Base-by-base conservation (phyloP, 2,113 vertebrate genomes). In the Eptatretus burgeri region DNA sequence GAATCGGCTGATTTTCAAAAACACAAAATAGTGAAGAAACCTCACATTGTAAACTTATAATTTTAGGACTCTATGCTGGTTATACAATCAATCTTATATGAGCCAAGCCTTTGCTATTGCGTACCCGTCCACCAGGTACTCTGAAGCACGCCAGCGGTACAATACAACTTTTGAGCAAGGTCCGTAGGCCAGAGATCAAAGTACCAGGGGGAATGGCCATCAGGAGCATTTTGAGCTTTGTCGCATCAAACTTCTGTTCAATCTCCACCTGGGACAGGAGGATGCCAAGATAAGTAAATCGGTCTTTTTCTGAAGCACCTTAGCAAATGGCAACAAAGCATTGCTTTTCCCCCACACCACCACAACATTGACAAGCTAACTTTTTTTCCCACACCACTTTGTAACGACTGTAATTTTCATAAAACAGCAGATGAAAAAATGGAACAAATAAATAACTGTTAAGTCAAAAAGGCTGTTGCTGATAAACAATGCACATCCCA, bases 81-180 rank as follows among this genome's bases (percentile, higher is more conserved):
- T 41, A 41, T 41, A 41, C 7, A 7, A 7, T 41, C 3, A 41
- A 41, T 41, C 27, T 41, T 41, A 41, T 41, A 41, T 41, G 3
- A 41, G 27, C 27, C 27, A 41, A 41, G 27, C 27, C 27, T 5
- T 41, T 41, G 27, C 27, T 7, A 41, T 41, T 41, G 27, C 64
- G 71, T 69, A 93, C 91, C 81, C 85, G 82, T 70, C 80, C 85
- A 52, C 74, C 71, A 16, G 85, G 87, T 5, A 91, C 68, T 64
- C 66, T 72, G 52, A 70, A 80, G 70, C 78, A 80, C 20, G 84
- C 70, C 66, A 93, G 94, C 2, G 89, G 86, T 64, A 91, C 76
- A 66, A 98, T 71, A 5, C 82, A 76, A 5, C 77, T 79, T 75
- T 78, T 80, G 64, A 98, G 75, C 91, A 88, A 98, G 1, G 71